Percentiles rank a stretch among this genome's conserved stretches.
Conservation (phyloP, 2,888 invertebrate species). For the Oxystoma pomonae region DNA sequence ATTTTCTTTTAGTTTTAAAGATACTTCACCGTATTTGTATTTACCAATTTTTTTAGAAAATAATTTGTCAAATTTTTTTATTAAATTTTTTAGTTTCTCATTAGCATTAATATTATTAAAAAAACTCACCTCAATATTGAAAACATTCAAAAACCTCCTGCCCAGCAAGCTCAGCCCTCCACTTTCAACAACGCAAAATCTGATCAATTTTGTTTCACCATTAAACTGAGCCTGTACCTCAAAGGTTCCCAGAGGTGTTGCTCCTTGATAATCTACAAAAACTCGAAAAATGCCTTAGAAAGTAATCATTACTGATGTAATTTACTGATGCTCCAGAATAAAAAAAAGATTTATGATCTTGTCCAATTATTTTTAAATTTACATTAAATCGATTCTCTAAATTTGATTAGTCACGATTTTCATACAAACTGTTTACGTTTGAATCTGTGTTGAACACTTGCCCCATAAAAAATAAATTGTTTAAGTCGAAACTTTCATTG, state of each 20-base stretch:
- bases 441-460: background rate
- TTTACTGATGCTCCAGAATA: background rate
- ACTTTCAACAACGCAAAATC: conserved; percentile 2
- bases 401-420: no score
- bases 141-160: conserved; percentile 1
- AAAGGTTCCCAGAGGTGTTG: conserved; percentile 2
- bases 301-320: background rate
- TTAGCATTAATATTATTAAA: background rate
- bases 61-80: conserved; percentile 3
- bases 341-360: background rate
- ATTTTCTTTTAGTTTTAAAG: background rate
- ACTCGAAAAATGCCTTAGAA: background rate
- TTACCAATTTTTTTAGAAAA: conserved; percentile 10
- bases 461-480: background rate
- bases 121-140: background rate
- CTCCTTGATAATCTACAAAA: background rate
- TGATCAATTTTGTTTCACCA: background rate
- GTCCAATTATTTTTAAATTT: background rate
- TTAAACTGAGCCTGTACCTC: background rate
- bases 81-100: background rate
- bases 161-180: conserved; percentile 1
- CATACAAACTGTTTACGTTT: no score
- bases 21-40: conserved; percentile 5
- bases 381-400: background rate
- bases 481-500: background rate